These are phyloP conservation scores for Limnodromus scolopaceus DNA, from an alignment of 2,797 vertebrate species.

Conservation along the genomic window DNA sequence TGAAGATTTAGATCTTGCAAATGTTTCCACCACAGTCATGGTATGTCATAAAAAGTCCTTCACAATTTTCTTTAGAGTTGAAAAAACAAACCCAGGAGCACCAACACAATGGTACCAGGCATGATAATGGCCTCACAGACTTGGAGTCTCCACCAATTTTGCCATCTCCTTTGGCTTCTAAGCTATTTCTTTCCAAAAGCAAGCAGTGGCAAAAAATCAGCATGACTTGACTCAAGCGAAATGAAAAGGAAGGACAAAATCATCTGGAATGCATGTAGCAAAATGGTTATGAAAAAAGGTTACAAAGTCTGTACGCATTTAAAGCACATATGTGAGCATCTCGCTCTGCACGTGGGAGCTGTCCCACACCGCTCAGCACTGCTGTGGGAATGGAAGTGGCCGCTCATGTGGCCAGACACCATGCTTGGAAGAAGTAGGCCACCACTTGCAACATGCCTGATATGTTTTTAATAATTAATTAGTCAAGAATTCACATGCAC, in stretches of 20 bases:
- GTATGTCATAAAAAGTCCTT: background rate
- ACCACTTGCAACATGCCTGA: background rate
- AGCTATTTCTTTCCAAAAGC: background rate
- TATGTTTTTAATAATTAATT: background rate
- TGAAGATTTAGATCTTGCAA: background rate
- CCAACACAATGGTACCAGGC: fast-evolving
- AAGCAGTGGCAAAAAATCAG: background rate
- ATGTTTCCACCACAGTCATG: background rate
- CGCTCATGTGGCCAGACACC: background rate
- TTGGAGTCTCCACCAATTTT: background rate
- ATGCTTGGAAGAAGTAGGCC: background rate
- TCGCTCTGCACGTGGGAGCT: fast-evolving
- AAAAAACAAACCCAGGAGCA: background rate
- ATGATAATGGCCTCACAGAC: background rate
- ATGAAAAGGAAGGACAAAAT: background rate
- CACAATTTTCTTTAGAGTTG: background rate
- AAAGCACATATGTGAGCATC: fast-evolving
- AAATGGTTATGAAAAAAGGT: background rate
- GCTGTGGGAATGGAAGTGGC: fast-evolving
- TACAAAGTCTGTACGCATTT: background rate
- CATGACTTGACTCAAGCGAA: background rate
- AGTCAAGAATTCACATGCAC: background rate
- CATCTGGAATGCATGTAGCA: background rate
- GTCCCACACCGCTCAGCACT: background rate
- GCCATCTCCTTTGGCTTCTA: background rate